A percentile compares a stretch with the other conserved stretches of the same genome.
phyloP scores from a whole-genome alignment of 2,113 vertebrate species.

The Corythoichthys haematopterus region DNA sequence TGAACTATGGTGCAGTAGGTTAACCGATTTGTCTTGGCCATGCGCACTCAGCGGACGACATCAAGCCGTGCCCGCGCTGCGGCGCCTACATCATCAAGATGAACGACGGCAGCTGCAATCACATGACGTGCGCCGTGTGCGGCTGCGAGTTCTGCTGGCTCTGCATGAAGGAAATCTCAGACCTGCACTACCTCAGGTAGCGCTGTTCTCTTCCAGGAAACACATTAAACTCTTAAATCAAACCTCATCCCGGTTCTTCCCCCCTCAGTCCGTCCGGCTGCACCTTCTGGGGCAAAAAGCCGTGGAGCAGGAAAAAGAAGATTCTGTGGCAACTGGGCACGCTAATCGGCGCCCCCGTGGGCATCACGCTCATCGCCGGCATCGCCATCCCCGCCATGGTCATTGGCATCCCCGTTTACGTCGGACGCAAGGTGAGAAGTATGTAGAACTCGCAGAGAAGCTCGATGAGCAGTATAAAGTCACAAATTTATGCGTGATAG shows the following conservation, averaged over 20 bases:
- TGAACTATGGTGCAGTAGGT: background rate
- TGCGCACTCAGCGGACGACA: slow-evolving; percentile 81
- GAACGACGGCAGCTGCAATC: slow-evolving; percentile 98
- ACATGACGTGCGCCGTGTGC: slow-evolving; percentile 97
- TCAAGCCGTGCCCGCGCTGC: slow-evolving; percentile 95
- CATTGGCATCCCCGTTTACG: slow-evolving; percentile 96
- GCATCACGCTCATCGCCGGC: slow-evolving; percentile 96
- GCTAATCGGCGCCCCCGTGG: slow-evolving; percentile 91
- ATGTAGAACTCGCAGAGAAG: background rate
- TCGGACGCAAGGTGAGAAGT: slow-evolving; percentile 89
- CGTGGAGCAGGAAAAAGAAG: slow-evolving; percentile 99
- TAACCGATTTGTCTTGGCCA: background rate
- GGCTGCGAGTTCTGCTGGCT: slow-evolving; percentile 99
- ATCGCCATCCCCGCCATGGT: slow-evolving; percentile 98
- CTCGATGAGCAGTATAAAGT: background rate
- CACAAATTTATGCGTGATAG: no score
- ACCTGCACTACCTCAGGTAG: slow-evolving; percentile 98
- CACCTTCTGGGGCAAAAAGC: slow-evolving; percentile 98
- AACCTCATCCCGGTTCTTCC: background rate
- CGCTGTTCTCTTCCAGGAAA: background rate
- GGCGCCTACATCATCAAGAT: slow-evolving; percentile 99
- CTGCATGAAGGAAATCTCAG: slow-evolving; percentile 99
- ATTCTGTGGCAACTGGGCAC: slow-evolving; percentile 98
- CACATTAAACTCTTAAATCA: background rate
- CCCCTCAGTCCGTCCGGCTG: slow-evolving; percentile 88